Conservation (phyloP, 2,113 vertebrate genomes). For the Collichthys lucidus region DNA sequence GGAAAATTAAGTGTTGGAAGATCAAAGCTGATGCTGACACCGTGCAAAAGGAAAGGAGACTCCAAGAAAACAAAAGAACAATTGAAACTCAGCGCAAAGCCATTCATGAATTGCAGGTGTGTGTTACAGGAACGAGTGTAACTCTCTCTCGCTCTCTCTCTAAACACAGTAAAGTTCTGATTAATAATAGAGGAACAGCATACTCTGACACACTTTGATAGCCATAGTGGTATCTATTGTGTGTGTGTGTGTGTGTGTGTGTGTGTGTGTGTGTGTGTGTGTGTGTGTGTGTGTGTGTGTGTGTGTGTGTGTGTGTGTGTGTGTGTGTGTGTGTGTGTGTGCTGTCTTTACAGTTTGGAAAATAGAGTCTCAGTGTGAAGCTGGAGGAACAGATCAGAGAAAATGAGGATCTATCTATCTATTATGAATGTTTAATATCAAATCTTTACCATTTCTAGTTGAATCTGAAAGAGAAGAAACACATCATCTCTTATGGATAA, state of each 20-base stretch:
- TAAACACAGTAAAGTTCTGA: not conserved
- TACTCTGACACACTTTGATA: not conserved
- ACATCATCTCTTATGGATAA: conserved; percentile 87
- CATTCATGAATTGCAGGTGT: conserved; percentile 94
- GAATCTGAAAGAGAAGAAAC: conserved; percentile 94
- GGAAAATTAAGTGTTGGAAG: conserved; percentile 95
- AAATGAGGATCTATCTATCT: conserved; percentile 93
- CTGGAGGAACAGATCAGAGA: conserved; percentile 92
- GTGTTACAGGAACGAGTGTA: conserved; percentile 44
- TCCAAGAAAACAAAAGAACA: conserved; percentile 90
- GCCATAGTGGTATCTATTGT: not conserved
- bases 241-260: too few species aligned
- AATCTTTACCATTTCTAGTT: conserved; percentile 82
- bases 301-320: too few species aligned
- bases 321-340: too few species aligned
- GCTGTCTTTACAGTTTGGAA: conserved; percentile 83
- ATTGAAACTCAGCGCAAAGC: conserved; percentile 92
- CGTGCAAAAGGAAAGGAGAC: conserved; percentile 88
- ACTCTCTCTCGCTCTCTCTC: not conserved
- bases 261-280: too few species aligned
- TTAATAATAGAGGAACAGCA: not conserved
- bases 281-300: too few species aligned
- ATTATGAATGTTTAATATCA: conserved; percentile 3
- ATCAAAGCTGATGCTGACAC: conserved; percentile 86
- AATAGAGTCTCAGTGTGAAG: conserved; percentile 92